These are phyloP conservation scores for Microctonus brassicae DNA, from an alignment of 2,888 invertebrate species.

Conservation along the genomic window DNA sequence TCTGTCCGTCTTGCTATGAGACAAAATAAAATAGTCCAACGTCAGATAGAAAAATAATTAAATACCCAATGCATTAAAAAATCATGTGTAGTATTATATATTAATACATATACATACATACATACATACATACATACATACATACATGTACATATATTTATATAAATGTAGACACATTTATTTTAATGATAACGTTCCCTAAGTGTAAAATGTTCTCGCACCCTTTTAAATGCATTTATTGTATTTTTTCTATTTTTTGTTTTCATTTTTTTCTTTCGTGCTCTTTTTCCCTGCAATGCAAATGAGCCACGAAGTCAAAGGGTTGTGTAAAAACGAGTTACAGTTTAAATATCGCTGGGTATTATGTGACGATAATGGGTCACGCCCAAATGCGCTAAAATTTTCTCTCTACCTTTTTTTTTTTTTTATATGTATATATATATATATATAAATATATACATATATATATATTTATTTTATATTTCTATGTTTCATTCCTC, in stretches of 20 bases:
- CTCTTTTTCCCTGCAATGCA: conserved; percentile 54
- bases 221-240: conserved; percentile 33
- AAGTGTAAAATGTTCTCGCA: not conserved
- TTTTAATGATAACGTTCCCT: conserved; percentile 11
- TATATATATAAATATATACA: too few species aligned
- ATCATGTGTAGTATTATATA: not conserved
- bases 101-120: not conserved
- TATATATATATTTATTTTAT: conserved; percentile 20
- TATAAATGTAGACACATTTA: too few species aligned
- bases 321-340: conserved; percentile 61
- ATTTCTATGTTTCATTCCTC: conserved; percentile 9
- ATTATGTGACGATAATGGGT: conserved; percentile 64
- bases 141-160: too few species aligned
- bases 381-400: conserved; percentile 60
- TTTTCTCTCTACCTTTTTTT: conserved; percentile 24
- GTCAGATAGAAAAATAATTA: not conserved
- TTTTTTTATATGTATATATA: conserved; percentile 35
- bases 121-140: not conserved
- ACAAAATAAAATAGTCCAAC: conserved; percentile 17
- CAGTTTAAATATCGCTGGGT: conserved; percentile 66
- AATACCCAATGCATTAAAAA: conserved; percentile 13
- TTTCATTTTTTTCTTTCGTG: conserved; percentile 38
- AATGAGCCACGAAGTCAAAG: conserved; percentile 59
- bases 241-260: conserved; percentile 36
- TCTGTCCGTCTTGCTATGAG: conserved; percentile 22